Evolutionary conservation across 2,888 invertebrate genomes (phyloP), one percentile per base, ranked within the genome.

Genomic region (Chymomyza fuscimana): DNA sequence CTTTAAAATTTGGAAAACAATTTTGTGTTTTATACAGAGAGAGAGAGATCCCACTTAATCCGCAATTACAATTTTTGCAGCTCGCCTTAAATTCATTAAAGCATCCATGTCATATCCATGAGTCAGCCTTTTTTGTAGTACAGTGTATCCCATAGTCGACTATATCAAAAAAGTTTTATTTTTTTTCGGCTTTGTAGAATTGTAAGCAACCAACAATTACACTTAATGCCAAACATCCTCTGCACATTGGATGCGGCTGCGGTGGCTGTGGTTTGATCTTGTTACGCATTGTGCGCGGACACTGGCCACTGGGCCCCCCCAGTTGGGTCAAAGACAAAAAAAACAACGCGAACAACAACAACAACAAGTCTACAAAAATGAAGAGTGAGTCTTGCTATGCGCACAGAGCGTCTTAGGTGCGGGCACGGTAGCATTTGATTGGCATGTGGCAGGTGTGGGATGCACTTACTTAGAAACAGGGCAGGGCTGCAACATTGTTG

Each of bases 211-310:
- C 80, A 81, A 77, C 88, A 87, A 87, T 87, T 87, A 87, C 88
- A 82, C 79, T 88, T 87, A 88, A 89, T 87, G 88, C 87, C 89
- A 85, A 88, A 87, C 88, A 87, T 87, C 89, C 89, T 87, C 86
- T 78, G 70, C 66, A 25, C 19, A 16, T 54, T 54, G 54, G 54
- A 54, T 54, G 54, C 22, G 22, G 58, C 58, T 75, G 86, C 83
- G 83, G 86, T 87, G 83, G 72, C 81, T 84, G 85, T 46, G 87
- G 87, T 81, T 86, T 88, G 87, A 88, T 88, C 88, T 85, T 86
- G 85, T 87, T 88, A 88, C 85, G 88, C 85, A 87, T 84, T 84
- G 72, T 72, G 69, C 63, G 60, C 62, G 64, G 67, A 46, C 32
- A 32, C 32, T 32, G 40, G 40, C 3, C 40, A 46, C 40, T 46